A percentile compares a stretch with the other conserved stretches of the same genome.
Evolutionary conservation across 2,113 vertebrate genomes (phyloP).

Genomic region (Gavialis gangeticus): DNA sequence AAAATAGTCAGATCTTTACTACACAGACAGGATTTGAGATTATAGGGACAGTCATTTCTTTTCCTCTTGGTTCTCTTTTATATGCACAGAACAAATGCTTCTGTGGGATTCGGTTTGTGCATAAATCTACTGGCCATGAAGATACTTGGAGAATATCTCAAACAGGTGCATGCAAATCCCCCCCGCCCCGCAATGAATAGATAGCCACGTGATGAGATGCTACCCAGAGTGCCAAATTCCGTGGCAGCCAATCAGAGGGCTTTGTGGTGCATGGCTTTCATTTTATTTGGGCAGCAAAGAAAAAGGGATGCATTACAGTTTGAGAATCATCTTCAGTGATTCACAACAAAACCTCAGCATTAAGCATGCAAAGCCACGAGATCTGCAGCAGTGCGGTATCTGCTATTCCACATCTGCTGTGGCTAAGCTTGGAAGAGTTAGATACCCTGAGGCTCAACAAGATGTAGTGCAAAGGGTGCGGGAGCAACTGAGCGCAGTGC

Average conservation of each 20-base stretch:
- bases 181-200: not conserved
- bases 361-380: not conserved
- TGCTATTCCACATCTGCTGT: not conserved
- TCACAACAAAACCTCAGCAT: not conserved
- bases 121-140: not conserved
- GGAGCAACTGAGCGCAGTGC: not conserved
- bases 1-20: not conserved
- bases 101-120: not conserved
- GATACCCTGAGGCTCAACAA: not conserved
- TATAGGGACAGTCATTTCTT: not conserved
- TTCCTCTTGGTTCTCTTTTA: not conserved
- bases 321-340: not conserved
- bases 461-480: not conserved
- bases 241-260: not conserved
- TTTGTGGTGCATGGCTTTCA: not conserved
- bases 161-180: not conserved
- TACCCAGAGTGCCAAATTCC: not conserved
- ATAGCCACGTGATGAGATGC: not conserved
- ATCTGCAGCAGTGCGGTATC: not conserved
- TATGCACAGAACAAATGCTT: not conserved
- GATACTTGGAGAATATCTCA: not conserved
- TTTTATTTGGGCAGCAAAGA: not conserved
- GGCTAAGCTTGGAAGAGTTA: not conserved
- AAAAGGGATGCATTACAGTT: not conserved
- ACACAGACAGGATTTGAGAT: not conserved